Conservation (phyloP, 2,888 invertebrate genomes). For the Lepidochrysops patricia region DNA sequence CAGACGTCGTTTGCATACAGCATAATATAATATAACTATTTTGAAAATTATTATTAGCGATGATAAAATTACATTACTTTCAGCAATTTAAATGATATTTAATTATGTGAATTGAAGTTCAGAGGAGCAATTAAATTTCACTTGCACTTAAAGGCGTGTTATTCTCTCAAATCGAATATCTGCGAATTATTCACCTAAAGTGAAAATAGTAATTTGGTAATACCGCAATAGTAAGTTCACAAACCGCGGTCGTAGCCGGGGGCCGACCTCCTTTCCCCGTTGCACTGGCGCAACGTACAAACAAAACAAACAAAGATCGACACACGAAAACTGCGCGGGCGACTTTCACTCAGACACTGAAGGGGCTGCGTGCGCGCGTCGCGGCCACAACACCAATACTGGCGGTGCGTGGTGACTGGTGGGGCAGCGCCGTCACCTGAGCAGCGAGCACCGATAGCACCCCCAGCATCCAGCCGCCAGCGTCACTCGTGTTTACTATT, state of each 20-base stretch:
- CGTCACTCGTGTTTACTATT: constrained; percentile 25
- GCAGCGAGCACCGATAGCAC: constrained; percentile 41
- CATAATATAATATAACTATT: neutral
- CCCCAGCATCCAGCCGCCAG: constrained; percentile 29
- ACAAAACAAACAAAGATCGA: constrained; percentile 67
- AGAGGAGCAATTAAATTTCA: neutral
- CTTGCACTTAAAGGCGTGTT: neutral
- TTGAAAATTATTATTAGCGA: neutral
- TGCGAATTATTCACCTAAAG: neutral
- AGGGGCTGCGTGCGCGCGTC: constrained; percentile 53
- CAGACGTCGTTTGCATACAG: neutral
- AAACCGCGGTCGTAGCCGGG: constrained; percentile 48
- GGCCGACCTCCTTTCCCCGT: constrained; percentile 70
- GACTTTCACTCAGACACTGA: constrained; percentile 62
- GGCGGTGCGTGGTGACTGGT: constrained; percentile 31
- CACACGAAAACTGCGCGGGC: constrained; percentile 59
- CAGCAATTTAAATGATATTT: neutral
- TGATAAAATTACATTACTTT: neutral
- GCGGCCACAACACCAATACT: constrained; percentile 58
- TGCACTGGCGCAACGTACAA: constrained; percentile 68
- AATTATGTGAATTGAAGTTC: neutral
- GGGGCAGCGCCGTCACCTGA: constrained; percentile 43
- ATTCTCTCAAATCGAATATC: neutral
- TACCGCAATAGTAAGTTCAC: constrained; percentile 53
- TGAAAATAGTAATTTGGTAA: constrained; percentile 27